phyloP scores from a whole-genome alignment of 2,797 vertebrate genomes.

The Pipistrellus nathusii region DNA sequence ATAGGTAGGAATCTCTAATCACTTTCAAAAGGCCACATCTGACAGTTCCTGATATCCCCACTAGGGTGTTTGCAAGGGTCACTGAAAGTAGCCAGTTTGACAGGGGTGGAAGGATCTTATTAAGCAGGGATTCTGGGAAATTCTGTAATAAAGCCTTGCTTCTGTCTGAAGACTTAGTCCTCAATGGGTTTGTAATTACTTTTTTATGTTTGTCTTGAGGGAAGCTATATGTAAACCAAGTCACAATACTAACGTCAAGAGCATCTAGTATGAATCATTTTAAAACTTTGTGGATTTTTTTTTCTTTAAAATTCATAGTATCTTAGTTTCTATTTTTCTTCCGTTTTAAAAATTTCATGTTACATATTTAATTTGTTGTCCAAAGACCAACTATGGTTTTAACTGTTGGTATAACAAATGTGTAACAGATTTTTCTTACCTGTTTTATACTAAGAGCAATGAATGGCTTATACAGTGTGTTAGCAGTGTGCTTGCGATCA shows the following conservation, averaged over 20 bases:
- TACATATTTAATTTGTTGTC: background rate
- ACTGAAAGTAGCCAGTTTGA: slow-evolving; percentile 22
- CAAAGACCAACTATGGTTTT: background rate
- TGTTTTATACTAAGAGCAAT: background rate
- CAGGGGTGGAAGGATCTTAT: slow-evolving; percentile 54
- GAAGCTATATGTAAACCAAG: background rate
- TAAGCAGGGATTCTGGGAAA: background rate
- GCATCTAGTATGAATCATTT: slow-evolving; percentile 1
- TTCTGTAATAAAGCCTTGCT: slow-evolving; percentile 44
- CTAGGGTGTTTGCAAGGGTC: background rate
- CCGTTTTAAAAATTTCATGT: background rate
- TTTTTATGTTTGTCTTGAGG: background rate
- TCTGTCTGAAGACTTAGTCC: background rate
- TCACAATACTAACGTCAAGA: background rate
- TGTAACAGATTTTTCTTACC: background rate
- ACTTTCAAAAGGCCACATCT: background rate
- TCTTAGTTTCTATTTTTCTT: slow-evolving; percentile 24
- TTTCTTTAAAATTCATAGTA: slow-evolving; percentile 29
- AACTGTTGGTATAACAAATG: background rate
- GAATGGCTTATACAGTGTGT: background rate
- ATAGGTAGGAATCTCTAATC: background rate
- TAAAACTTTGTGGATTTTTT: background rate
- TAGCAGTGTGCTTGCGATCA: background rate
- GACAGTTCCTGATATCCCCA: background rate
- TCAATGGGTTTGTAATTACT: background rate